A percentile compares a stretch with the other conserved stretches of the same genome.
These are phyloP conservation scores for Characodon lateralis DNA, from an alignment of 2,797 vertebrate genomes.

Conservation along the genomic window DNA sequence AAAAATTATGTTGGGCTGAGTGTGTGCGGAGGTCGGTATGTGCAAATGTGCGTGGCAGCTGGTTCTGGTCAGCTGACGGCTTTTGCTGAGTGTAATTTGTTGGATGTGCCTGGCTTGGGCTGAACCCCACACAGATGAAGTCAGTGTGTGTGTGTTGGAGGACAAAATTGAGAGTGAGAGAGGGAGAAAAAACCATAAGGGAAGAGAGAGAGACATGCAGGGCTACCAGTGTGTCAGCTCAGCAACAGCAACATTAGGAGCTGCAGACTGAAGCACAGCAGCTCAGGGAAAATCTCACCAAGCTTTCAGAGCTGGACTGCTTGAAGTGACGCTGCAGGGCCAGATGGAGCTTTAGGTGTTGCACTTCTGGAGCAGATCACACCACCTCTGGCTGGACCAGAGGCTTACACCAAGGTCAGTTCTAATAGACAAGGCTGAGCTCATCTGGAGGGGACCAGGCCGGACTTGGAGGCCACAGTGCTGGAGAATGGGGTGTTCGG, in stretches of 20 bases:
- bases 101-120: constrained; percentile 82
- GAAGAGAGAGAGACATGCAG: constrained; percentile 79
- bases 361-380: constrained; percentile 30
- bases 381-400: constrained; percentile 69
- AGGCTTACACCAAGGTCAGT: constrained; percentile 19
- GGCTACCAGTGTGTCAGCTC: constrained; percentile 90
- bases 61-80: constrained; percentile 91
- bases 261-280: constrained; percentile 49
- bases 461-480: constrained; percentile 23
- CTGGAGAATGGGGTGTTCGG: constrained; percentile 91
- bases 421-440: constrained; percentile 20
- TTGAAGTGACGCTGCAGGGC: constrained; percentile 14
- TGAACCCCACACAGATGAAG: constrained; percentile 91
- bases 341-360: constrained; percentile 44
- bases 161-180: constrained; percentile 6
- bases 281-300: constrained; percentile 39
- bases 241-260: constrained; percentile 74
- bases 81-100: constrained; percentile 80
- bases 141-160: constrained; percentile 40
- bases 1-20: constrained; percentile 20
- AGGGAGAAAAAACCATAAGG: constrained; percentile 14
- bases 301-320: constrained; percentile 32
- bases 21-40: constrained; percentile 18
- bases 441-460: constrained; percentile 37
- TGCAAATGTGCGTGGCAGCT: constrained; percentile 45